phyloP scores from a whole-genome alignment of 2,113 vertebrate species.

The Coreoperca whiteheadi region DNA sequence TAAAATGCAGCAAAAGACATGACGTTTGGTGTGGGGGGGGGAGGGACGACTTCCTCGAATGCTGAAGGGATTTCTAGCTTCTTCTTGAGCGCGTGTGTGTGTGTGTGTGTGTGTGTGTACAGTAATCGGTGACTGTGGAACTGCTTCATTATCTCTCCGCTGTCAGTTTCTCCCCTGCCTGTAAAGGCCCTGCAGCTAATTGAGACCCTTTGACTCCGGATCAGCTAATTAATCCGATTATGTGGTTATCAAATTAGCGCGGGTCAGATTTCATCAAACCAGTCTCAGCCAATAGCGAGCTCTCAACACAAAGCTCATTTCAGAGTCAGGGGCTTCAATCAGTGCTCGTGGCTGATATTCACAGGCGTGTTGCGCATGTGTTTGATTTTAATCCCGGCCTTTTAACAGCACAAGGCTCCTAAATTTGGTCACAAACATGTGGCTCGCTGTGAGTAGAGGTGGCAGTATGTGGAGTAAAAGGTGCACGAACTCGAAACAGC shows the following conservation, averaged over 20 bases:
- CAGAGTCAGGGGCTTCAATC: slow-evolving; percentile 19
- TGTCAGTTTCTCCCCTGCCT: slow-evolving; percentile 39
- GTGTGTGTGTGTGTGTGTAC: slow-evolving; percentile 28
- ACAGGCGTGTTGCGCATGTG: slow-evolving; percentile 15
- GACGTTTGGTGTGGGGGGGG: slow-evolving; percentile 11
- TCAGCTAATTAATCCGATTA: slow-evolving; percentile 80
- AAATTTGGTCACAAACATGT: background rate
- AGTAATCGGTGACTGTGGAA: slow-evolving; percentile 49
- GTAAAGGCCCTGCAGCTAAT: slow-evolving; percentile 66
- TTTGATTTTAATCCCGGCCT: slow-evolving; percentile 20
- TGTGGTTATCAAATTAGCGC: slow-evolving; percentile 67
- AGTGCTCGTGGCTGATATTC: slow-evolving; percentile 3
- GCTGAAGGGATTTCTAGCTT: slow-evolving; percentile 43
- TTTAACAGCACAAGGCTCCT: slow-evolving; percentile 1
- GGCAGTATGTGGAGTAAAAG: slow-evolving; percentile 19
- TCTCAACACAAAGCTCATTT: slow-evolving; percentile 24
- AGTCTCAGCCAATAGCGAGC: slow-evolving; percentile 42
- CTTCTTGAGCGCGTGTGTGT: slow-evolving; percentile 14
- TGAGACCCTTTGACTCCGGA: slow-evolving; percentile 74
- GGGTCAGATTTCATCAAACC: slow-evolving; percentile 75
- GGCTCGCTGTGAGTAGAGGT: slow-evolving; percentile 17
- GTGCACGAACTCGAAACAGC: slow-evolving; percentile 6
- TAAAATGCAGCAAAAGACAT: slow-evolving; percentile 16
- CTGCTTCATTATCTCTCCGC: slow-evolving; percentile 50
- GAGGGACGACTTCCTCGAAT: slow-evolving; percentile 22